Evolutionary conservation across 2,888 invertebrate genomes (phyloP).

Genomic region (Tuta absoluta): DNA sequence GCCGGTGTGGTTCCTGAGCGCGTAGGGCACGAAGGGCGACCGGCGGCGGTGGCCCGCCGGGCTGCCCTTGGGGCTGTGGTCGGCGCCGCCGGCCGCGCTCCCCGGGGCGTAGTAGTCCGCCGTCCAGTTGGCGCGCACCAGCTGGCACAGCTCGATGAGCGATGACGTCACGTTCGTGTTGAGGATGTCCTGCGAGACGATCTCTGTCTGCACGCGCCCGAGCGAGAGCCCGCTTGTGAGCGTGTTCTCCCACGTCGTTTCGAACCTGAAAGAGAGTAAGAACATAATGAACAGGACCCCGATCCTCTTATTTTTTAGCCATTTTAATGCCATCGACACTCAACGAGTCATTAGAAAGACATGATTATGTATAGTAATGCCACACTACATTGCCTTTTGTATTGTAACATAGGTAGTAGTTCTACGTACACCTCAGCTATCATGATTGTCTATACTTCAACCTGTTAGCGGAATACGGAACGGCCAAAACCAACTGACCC

Average conservation of each 20-base stretch:
- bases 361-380: no score
- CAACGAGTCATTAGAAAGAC: no score
- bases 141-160: slow-evolving; percentile 89
- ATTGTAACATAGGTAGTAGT: no score
- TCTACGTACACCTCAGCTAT: no score
- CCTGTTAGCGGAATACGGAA: no score
- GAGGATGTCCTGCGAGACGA: slow-evolving; percentile 86
- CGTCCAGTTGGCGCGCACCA: slow-evolving; percentile 93
- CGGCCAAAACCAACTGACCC: no score
- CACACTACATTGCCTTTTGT: no score
- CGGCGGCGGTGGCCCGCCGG: slow-evolving; percentile 86
- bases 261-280: slow-evolving; percentile 67
- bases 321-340: no score
- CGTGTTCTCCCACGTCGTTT: slow-evolving; percentile 85
- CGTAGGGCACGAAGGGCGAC: slow-evolving; percentile 96
- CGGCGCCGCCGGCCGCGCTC: slow-evolving; percentile 42
- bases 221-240: slow-evolving; percentile 79
- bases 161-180: slow-evolving; percentile 95
- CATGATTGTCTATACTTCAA: no score
- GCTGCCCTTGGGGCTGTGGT: slow-evolving; percentile 72
- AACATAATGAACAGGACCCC: neutral
- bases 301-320: no score
- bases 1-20: slow-evolving; percentile 95
- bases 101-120: slow-evolving; percentile 86
- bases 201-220: slow-evolving; percentile 82